Base-by-base conservation (phyloP, 2,888 invertebrate genomes). In the Philonicus albiceps region DNA sequence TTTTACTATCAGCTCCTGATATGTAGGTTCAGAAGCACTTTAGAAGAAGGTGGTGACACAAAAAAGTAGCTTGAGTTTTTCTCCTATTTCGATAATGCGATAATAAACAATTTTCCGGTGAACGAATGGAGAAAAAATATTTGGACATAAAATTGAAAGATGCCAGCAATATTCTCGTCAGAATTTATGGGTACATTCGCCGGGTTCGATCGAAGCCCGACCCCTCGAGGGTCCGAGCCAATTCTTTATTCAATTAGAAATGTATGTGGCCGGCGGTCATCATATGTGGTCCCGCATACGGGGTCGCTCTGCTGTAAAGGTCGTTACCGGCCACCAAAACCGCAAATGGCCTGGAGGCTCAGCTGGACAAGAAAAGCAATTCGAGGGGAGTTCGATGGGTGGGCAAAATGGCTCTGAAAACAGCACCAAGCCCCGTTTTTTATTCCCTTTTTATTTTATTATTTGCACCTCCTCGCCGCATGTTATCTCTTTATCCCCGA, bases 211-310 rank as follows among this genome's bases (percentile, higher is more conserved):
- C 49, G 49, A n/a, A n/a, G 6, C 49, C 49, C 16, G 22, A 16
- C 81, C 76, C 22, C 40, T 5, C 81, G 43, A 2, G 11, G 37
- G 27, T 34, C 30, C 55, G 27, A 11, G 81, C 64, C 55, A 55
- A n/a, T 81, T 81, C 81, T 30, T 81, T 81, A 81, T 81, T 81
- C 81, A 81, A 81, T 81, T 81, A 81, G 81, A 55, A 55, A 53
- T 22, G 81, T 19, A 34, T 81, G 64, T 55, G 81, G 64, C 81
- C 81, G 81, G 27, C 30, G 81, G 81, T 81, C 81, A 81, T 81
- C 81, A 81, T 22, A 81, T 81, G 81, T 64, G 81, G 34, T 64
- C 55, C 80, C 80, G 31, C 80, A 80, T n/a, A 80, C 49, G 80
- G 80, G 53, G 80, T n/a, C 53, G 53, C 16, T 55, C 55, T 34